Conservation (phyloP, 2,797 vertebrate species). For the Chaunax sp. region DNA sequence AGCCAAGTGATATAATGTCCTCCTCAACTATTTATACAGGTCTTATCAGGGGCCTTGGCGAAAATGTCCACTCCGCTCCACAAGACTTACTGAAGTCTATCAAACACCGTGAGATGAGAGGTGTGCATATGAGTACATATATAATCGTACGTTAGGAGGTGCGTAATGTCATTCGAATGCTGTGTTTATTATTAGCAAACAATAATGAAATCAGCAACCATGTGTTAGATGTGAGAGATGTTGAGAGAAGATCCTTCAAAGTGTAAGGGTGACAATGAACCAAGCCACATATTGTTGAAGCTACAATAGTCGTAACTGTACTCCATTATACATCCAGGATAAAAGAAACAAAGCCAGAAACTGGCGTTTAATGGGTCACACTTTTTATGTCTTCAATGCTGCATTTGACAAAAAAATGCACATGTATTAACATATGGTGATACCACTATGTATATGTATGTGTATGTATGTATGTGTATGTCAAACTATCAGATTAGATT, state of each 20-base stretch:
- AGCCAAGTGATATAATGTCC: conserved; percentile 62
- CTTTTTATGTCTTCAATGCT: too few relatives aligned
- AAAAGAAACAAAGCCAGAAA: background rate
- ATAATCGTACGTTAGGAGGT: background rate
- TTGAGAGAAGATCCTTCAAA: conserved; percentile 11
- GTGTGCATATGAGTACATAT: background rate
- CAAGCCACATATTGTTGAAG: too few relatives aligned
- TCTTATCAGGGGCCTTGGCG: conserved; percentile 57
- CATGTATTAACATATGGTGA: too few relatives aligned
- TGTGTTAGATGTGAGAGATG: background rate
- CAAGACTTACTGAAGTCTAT: conserved; percentile 36
- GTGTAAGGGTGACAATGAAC: too few relatives aligned
- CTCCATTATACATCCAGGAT: too few relatives aligned
- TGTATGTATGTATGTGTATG: too few relatives aligned
- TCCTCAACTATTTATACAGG: conserved; percentile 61
- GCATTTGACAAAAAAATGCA: too few relatives aligned
- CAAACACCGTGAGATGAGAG: conserved; percentile 25
- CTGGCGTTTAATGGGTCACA: too few relatives aligned
- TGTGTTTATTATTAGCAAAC: conserved; percentile 11
- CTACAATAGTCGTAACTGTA: too few relatives aligned
- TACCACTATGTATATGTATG: too few relatives aligned
- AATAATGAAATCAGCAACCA: background rate
- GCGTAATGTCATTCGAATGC: conserved; percentile 4
- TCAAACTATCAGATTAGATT: too few relatives aligned
- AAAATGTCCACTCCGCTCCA: conserved; percentile 52